phyloP scores from a whole-genome alignment of 2,888 invertebrate genomes.

The Xestia ashworthii region DNA sequence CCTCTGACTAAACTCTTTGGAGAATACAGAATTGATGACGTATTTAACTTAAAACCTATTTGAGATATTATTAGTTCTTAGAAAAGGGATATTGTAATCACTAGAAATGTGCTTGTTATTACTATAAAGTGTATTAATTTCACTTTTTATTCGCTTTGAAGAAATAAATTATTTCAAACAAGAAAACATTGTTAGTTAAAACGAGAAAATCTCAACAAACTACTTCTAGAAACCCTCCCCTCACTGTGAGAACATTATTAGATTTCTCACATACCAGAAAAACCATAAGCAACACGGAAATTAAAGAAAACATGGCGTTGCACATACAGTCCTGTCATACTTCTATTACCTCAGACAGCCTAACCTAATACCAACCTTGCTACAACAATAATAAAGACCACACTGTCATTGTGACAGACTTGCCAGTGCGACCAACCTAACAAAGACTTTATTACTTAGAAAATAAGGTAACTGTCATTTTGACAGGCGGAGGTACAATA shows the following conservation, averaged over 20 bases:
- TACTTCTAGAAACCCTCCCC: neutral
- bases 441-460: neutral
- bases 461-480: neutral
- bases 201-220: conserved; percentile 7
- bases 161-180: neutral
- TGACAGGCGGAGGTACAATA: neutral
- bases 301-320: conserved; percentile 63
- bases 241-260: conserved; percentile 47
- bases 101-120: too few species aligned
- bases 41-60: neutral
- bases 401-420: neutral
- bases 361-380: neutral
- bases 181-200: too few species aligned
- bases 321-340: conserved; percentile 60
- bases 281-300: conserved; percentile 66
- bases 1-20: neutral
- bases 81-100: neutral
- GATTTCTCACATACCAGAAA: conserved; percentile 55
- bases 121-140: neutral
- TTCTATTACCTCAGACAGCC: neutral
- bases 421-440: neutral
- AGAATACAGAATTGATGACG: neutral
- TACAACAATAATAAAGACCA: neutral
- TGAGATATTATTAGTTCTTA: too few species aligned
- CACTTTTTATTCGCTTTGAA: neutral